Base-by-base conservation (phyloP, 2,113 vertebrate genomes). In the Anhinga rufa region DNA sequence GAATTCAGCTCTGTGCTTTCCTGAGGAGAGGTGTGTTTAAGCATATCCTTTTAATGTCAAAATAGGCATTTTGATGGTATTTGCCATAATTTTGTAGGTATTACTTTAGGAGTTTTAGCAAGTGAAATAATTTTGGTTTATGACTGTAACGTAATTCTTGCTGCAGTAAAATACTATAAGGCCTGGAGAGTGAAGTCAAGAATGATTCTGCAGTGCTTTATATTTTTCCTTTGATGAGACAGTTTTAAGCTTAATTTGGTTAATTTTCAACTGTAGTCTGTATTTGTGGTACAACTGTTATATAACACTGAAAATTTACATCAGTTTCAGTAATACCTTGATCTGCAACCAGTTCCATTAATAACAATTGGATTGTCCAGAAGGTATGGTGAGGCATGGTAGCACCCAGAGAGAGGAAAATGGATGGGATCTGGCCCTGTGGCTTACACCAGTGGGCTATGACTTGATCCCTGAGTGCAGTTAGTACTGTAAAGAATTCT, bases 211-310 rank as follows among this genome's bases (percentile, higher is more conserved):
- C 82, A 72, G 13, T 31, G 52, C 85, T 89, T 89, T 96, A 38
- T 77, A 38, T 81, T 95, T 96, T 90, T 42, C 60, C 70, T 90
- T 82, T 85, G 60, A 57, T 64, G 57, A 86, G 60, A 71, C 57
- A 72, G 40, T 84, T 92, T 96, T 83, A 58, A 87, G 80, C 14
- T 75, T 84, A 71, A 78, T 87, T 90, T 82, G 49, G 60, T 95
- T 97, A 82, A 40, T 48, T 95, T 78, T 95, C 97, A 88, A 93
- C 46, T 90, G n/a, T 90, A 94, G 62, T 95, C 82, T 42, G 86
- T 95, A 61, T 71, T 60, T 52, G 83, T 96, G 49, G 77, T 94
- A 91, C 81, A 79, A 86, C 52, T 90, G 88, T 93, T 93, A 62
- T 82, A 61, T 92, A 96, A 88, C 26, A 92, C 80, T 95, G 69